Percentiles rank a stretch among this genome's conserved stretches.
These are phyloP conservation scores for Galemys pyrenaicus DNA, from an alignment of 2,113 vertebrate species.

Conservation along the genomic window DNA sequence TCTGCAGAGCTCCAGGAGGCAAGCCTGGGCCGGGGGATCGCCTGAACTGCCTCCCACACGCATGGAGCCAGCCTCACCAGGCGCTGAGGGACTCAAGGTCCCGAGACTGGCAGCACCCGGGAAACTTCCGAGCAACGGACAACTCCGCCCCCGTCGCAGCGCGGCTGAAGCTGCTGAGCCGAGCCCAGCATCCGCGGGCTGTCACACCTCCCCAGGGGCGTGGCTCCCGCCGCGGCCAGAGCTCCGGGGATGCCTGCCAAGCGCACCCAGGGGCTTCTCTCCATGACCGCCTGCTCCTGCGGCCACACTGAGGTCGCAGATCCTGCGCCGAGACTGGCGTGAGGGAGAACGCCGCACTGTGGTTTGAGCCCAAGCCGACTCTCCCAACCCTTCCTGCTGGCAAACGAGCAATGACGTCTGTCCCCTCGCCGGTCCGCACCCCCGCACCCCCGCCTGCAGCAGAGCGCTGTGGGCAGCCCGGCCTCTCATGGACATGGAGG, in stretches of 20 bases:
- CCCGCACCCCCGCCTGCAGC: background rate
- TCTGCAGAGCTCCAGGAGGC: too few relatives aligned
- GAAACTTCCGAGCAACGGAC: too few relatives aligned
- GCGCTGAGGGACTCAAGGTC: background rate
- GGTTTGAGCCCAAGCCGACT: background rate
- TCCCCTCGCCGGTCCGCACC: background rate
- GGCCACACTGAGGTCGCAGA: background rate
- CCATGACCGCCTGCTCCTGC: fast-evolving
- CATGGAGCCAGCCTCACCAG: background rate
- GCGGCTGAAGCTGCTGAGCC: fast-evolving
- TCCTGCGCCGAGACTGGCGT: background rate
- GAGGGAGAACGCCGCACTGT: background rate
- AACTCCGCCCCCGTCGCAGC: fast-evolving
- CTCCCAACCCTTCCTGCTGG: background rate
- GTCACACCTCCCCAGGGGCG: background rate
- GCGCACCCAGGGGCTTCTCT: too few relatives aligned
- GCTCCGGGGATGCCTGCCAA: fast-evolving
- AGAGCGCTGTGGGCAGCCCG: background rate
- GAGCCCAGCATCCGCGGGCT: fast-evolving
- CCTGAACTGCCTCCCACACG: fast-evolving
- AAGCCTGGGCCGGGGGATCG: background rate
- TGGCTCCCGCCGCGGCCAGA: too few relatives aligned
- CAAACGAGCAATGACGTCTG: fast-evolving
- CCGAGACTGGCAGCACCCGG: background rate
- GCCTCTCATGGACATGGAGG: background rate